Evolutionary conservation across 2,797 vertebrate genomes (phyloP), one percentile per base, ranked within the genome.

Genomic region (Oreortyx pictus): DNA sequence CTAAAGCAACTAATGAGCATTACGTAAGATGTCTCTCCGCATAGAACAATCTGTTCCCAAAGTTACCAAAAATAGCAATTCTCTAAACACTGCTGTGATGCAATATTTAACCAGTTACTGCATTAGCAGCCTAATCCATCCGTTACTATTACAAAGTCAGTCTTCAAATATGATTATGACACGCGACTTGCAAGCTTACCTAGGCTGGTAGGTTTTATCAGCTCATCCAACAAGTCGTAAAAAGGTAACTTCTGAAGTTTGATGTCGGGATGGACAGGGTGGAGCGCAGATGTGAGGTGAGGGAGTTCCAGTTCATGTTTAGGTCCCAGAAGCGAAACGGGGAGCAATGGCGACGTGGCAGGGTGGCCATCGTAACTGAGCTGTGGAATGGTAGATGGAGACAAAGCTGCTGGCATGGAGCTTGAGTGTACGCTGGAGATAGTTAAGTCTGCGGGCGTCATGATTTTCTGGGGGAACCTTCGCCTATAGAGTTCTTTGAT

Each of bases 401-500:
- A 98, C 95, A 99, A 97, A 76, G 98, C 94, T 13, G 98, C 97
- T 17, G 99, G 98, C 97, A 99, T 98, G 50, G 98, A 98, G 62
- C 98, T 98, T 60, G 98, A 98, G 96, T 99, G 99, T 13, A 99
- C 98, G 16, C 97, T 98, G 60, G 98, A 95, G 92, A 99, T 96
- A 43, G 98, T 97, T 96, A 99, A 98, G 95, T 99, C 99, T 44
- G 98, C 98, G 10, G 99, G 99, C 20, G 98, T 99, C 73, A 99
- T 97, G 97, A 99, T 99, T 97, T 99, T 99, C 96, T 99, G 98
- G 13, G 99, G 99, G 96, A 99, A 99, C 92, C 99, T 98, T 46
- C 99, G 98, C 95, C 99, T 97, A 96, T 99, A 99, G 78, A 99
- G 98, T 98, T 99, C 99, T 97, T 99, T 99, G 97, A 99, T 98